Base-by-base conservation (phyloP, 2,888 invertebrate genomes). In the Pachycephus smyrnensis region DNA sequence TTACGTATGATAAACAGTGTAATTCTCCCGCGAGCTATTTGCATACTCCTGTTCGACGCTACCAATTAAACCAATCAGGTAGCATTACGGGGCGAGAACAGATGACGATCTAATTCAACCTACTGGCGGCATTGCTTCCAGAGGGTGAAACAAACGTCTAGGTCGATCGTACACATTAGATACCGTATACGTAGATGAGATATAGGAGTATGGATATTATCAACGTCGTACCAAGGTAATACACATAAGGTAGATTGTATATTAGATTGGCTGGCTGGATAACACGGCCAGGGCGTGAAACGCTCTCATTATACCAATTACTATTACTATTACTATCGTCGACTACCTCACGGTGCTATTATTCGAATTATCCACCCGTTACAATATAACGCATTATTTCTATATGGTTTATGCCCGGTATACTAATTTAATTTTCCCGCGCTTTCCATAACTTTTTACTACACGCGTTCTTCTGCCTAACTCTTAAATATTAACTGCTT, bases 261-360 rank as follows among this genome's bases (percentile, higher is more conserved):
- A 88, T 88, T 80, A 85, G 88, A 88, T 88, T 80, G 82, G 75
- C 75, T 75, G 78, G 80, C 75, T 79, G 82, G 89, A 89, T 89
- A 89, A 86, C 82, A 78, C 80, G 84, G 82, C 78, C 84, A 84
- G 82, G 87, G 89, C 85, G 89, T 89, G 87, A 90, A 90, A 87
- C 86, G 86, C 79, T 84, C 86, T 86, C 86, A 85, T 88, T 88
- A 89, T 85, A 84, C 81, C 87, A 88, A 90, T 89, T 89, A 86
- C 84, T 80, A 85, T 87, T 83, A 82, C 86, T 83, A 84, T 84
- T 82, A 80, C 79, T 75, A 77, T 77, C 55, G 75, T 74, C 69
- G 37, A 37, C 36, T n/a, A 75, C 68, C 40, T 35, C 31, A 55
- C 55, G 55, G 23, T 55, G 79, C 80, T 81, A 81, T 69, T 75